Percentiles rank a stretch among this genome's conserved stretches.
Conservation (phyloP, 2,888 invertebrate species). For the Diachrysia chrysitis region DNA sequence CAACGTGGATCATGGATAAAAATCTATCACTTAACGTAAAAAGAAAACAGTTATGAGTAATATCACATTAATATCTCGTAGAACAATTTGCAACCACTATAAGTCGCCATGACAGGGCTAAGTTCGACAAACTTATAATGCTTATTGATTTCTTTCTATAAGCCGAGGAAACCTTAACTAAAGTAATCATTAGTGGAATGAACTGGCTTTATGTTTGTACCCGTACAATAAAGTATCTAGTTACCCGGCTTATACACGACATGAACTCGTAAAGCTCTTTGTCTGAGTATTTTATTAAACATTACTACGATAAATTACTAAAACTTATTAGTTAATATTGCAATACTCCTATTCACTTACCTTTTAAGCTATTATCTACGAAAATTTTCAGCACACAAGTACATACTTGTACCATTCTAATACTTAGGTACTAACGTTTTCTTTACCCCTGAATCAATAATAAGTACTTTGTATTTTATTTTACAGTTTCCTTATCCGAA, state of each 20-base stretch:
- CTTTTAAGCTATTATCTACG: not conserved
- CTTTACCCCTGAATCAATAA: not conserved
- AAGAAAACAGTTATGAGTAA: not conserved
- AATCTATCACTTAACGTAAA: too few species aligned
- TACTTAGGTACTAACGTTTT: not conserved
- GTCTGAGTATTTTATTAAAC: not conserved
- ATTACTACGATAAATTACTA: not conserved
- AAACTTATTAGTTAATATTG: not conserved
- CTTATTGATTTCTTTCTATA: conserved; percentile 5
- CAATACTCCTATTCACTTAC: not conserved
- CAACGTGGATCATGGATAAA: too few species aligned
- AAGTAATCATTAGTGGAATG: not conserved
- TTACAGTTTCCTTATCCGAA: not conserved
- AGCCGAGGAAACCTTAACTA: conserved; percentile 3
- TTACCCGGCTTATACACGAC: not conserved
- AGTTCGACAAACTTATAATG: conserved; percentile 28
- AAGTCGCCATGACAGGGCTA: not conserved
- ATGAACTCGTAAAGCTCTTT: not conserved
- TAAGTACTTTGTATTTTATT: not conserved
- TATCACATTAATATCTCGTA: not conserved
- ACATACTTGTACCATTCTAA: too few species aligned
- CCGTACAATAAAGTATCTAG: conserved; percentile 1
- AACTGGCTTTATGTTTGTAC: not conserved
- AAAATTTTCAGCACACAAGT: not conserved
- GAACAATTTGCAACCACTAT: not conserved